phyloP scores from a whole-genome alignment of 2,888 invertebrate genomes.

The Pristionchus exspectatus region DNA sequence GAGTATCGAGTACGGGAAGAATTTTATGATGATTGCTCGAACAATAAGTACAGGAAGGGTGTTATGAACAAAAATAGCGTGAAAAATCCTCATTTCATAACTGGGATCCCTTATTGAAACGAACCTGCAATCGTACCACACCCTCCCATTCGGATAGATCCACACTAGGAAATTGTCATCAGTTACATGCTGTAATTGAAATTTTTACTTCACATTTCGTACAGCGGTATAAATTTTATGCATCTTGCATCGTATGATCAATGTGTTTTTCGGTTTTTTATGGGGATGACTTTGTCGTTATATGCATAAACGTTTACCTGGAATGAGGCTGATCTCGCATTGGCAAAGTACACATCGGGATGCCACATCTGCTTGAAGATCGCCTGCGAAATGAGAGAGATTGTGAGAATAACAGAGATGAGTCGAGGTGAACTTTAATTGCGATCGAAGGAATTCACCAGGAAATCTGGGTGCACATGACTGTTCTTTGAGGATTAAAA shows the following conservation, averaged over 20 bases:
- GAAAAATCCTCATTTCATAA: too few species aligned
- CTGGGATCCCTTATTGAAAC: background rate
- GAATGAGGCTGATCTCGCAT: slow-evolving; percentile 73
- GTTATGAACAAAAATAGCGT: too few species aligned
- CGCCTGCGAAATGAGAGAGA: background rate
- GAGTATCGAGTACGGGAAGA: background rate
- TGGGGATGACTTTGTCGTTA: too few species aligned
- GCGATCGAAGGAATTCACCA: too few species aligned
- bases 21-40: background rate
- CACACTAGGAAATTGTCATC: slow-evolving; percentile 78
- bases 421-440: background rate
- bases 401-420: background rate
- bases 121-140: slow-evolving; percentile 73
- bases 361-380: slow-evolving; percentile 76
- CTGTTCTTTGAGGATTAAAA: too few species aligned
- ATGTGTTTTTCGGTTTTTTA: too few species aligned
- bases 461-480: too few species aligned
- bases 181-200: slow-evolving; percentile 73
- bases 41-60: background rate
- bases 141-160: slow-evolving; percentile 76
- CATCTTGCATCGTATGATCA: too few species aligned
- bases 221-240: too few species aligned
- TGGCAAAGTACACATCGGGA: slow-evolving; percentile 77
- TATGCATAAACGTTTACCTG: too few species aligned
- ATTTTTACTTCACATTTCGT: background rate